Percentiles rank a stretch among this genome's conserved stretches.
These are phyloP conservation scores for Ardeotis arabs DNA, from an alignment of 2,113 vertebrate species.

Conservation along the genomic window DNA sequence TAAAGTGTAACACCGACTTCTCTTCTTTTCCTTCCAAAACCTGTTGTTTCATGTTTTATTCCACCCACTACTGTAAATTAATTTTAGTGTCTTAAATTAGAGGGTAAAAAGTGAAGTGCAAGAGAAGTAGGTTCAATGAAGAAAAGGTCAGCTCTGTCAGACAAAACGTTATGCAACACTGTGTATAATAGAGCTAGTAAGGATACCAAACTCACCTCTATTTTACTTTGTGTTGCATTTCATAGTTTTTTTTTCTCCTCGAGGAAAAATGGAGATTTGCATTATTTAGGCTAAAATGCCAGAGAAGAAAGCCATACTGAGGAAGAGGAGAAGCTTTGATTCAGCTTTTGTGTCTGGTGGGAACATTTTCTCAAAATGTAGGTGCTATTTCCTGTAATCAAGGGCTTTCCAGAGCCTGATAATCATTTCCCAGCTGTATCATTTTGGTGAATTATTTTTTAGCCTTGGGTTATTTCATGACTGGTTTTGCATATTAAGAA, in stretches of 20 bases:
- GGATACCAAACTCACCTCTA: not conserved
- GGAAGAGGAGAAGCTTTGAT: slow-evolving; percentile 51
- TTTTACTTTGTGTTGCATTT: not conserved
- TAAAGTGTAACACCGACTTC: not conserved
- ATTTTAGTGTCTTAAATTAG: not conserved
- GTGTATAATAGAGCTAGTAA: not conserved
- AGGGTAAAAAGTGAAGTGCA: not conserved
- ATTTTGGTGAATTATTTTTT: slow-evolving; percentile 67
- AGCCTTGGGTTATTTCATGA: slow-evolving; percentile 67
- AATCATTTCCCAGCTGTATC: slow-evolving; percentile 71
- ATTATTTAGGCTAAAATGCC: slow-evolving; percentile 42
- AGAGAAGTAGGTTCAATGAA: not conserved
- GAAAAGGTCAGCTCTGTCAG: not conserved
- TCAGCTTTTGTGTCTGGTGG: slow-evolving; percentile 65
- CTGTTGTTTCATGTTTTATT: not conserved
- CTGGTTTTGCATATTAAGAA: slow-evolving; percentile 63
- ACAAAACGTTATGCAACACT: not conserved
- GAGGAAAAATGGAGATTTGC: not conserved
- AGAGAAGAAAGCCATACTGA: slow-evolving; percentile 1
- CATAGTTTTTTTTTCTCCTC: not conserved
- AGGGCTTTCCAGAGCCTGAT: slow-evolving; percentile 68
- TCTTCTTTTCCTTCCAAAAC: not conserved
- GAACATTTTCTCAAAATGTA: slow-evolving; percentile 71
- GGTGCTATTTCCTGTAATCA: slow-evolving; percentile 77
- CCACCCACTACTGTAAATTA: not conserved